A percentile compares a stretch with the other conserved stretches of the same genome.
Evolutionary conservation across 2,888 invertebrate genomes (phyloP).

Genomic region (Argyresthia goedartella): DNA sequence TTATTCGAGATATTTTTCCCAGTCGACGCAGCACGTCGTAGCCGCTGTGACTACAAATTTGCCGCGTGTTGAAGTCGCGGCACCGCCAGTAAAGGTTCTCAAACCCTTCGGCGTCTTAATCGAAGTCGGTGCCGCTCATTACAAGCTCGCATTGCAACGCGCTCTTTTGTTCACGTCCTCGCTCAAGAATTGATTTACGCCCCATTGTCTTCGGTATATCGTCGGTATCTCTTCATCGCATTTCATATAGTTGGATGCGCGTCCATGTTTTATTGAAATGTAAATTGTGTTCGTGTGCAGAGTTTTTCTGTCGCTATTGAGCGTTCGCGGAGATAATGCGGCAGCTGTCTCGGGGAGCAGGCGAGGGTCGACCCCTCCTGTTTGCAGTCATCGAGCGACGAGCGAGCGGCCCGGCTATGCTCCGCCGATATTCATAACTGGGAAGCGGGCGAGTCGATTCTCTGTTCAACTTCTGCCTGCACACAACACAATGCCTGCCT

Average conservation of each 20-base stretch:
- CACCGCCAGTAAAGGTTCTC: constrained; percentile 24
- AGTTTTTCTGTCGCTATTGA: constrained; percentile 23
- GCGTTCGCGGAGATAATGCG: constrained; percentile 40
- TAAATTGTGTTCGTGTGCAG: constrained; percentile 27
- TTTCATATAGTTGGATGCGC: constrained; percentile 7
- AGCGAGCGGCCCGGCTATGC: constrained; percentile 26
- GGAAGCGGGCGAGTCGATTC: constrained; percentile 18
- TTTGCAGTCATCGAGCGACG: constrained; percentile 32
- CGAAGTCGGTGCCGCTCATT: constrained; percentile 34
- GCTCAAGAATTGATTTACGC: constrained; percentile 52
- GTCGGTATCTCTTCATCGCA: constrained; percentile 17
- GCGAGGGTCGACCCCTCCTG: constrained; percentile 26
- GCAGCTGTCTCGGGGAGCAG: constrained; percentile 34
- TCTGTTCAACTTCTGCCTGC: not conserved
- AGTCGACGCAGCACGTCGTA: constrained; percentile 18
- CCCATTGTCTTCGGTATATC: constrained; percentile 36
- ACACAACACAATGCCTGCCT: constrained; percentile 24
- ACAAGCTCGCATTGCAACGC: constrained; percentile 20
- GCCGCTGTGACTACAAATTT: constrained; percentile 45
- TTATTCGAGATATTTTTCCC: constrained; percentile 18
- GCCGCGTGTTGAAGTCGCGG: constrained; percentile 18
- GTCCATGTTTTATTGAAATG: constrained; percentile 36
- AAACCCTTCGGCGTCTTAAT: constrained; percentile 42
- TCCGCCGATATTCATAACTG: constrained; percentile 25
- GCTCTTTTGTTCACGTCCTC: constrained; percentile 36